Evolutionary conservation across 2,113 vertebrate genomes (phyloP).

Genomic region (Pygathrix nemaeus): DNA sequence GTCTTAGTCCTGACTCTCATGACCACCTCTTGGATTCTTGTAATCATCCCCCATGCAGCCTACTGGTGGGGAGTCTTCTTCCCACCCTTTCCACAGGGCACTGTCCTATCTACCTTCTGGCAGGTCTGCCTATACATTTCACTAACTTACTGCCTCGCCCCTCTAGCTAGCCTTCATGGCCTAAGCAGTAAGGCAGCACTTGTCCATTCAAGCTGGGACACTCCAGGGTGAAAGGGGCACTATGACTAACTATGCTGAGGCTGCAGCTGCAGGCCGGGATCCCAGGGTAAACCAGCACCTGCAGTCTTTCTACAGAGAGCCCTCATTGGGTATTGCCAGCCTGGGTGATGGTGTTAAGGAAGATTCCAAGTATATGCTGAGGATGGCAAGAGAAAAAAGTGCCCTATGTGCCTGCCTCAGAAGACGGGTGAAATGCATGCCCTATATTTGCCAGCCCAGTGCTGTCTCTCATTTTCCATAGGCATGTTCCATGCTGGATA

Average conservation of each 20-base stretch:
- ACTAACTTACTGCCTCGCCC: accelerated
- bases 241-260: accelerated
- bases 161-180: background rate
- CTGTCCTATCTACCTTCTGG: accelerated
- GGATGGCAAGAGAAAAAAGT: background rate
- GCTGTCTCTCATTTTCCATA: accelerated
- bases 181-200: background rate
- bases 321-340: background rate
- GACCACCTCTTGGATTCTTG: background rate
- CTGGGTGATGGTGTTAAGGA: background rate
- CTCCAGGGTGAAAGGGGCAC: too few relatives aligned
- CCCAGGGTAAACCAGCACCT: accelerated
- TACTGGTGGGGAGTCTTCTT: accelerated
- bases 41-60: background rate
- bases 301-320: background rate
- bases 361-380: background rate
- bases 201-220: accelerated
- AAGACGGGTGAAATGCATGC: accelerated
- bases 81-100: background rate
- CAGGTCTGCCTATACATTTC: accelerated
- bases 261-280: too few relatives aligned
- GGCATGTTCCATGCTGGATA: accelerated
- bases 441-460: accelerated
- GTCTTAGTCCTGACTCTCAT: background rate
- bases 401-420: accelerated